phyloP scores from a whole-genome alignment of 2,888 invertebrate genomes.

The Laothoe populi region DNA sequence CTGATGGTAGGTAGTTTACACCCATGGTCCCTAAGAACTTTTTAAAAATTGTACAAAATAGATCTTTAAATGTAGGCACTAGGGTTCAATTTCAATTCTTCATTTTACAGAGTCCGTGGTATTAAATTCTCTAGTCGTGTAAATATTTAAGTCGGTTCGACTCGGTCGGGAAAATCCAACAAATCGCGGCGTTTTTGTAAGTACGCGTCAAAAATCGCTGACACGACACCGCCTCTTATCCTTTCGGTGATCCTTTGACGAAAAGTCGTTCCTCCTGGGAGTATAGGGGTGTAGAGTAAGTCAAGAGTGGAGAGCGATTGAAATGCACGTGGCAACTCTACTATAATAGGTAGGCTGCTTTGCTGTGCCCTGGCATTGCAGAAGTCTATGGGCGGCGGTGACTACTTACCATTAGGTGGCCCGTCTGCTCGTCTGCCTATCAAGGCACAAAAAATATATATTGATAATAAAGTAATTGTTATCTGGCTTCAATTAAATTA shows the following conservation, averaged over 20 bases:
- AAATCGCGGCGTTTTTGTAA: constrained; percentile 5
- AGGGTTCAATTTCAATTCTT: not conserved
- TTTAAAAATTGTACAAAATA: no score
- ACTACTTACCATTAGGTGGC: no score
- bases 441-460: no score
- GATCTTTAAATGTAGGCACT: no score
- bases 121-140: not conserved
- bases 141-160: not conserved
- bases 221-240: constrained; percentile 15
- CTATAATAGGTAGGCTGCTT: not conserved
- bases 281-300: not conserved
- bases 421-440: no score
- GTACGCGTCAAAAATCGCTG: constrained; percentile 14
- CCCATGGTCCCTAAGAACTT: no score
- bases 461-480: no score
- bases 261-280: constrained; percentile 5
- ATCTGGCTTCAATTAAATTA: no score
- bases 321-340: not conserved
- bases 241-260: constrained; percentile 20
- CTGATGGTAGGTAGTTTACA: no score
- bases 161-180: not conserved
- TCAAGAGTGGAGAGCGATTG: not conserved
- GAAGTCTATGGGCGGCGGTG: no score
- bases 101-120: not conserved
- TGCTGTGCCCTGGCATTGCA: no score